Evolutionary conservation across 2,113 vertebrate species (phyloP).

Genomic region (Arvicanthis niloticus): DNA sequence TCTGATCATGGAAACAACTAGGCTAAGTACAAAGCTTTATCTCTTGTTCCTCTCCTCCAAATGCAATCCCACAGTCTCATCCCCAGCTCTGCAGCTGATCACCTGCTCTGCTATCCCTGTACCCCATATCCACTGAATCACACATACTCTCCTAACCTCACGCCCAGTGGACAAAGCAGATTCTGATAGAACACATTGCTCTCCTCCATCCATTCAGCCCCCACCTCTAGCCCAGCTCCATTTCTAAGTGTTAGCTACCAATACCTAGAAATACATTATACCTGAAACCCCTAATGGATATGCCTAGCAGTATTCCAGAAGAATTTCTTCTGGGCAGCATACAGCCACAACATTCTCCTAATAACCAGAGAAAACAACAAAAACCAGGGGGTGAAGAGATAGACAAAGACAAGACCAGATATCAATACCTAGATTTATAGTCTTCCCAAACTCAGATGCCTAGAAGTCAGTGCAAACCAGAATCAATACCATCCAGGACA

Average conservation of each 20-base stretch:
- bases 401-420: neutral
- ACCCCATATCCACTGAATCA: neutral
- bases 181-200: neutral
- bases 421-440: neutral
- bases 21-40: neutral
- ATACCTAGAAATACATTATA: neutral
- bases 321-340: neutral
- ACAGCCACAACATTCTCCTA: neutral
- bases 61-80: neutral
- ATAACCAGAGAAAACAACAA: neutral
- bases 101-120: neutral
- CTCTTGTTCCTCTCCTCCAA: neutral
- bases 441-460: neutral
- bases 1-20: neutral
- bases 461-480: neutral
- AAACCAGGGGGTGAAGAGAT: neutral
- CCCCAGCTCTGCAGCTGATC: neutral
- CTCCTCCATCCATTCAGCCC: neutral
- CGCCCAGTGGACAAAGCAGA: neutral
- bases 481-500: neutral
- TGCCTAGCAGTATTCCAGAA: neutral
- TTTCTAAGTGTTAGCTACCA: neutral
- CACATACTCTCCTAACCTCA: neutral
- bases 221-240: neutral
- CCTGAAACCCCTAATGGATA: neutral